Evolutionary conservation across 2,888 invertebrate species (phyloP).

Genomic region (Tortricodes alternella): DNA sequence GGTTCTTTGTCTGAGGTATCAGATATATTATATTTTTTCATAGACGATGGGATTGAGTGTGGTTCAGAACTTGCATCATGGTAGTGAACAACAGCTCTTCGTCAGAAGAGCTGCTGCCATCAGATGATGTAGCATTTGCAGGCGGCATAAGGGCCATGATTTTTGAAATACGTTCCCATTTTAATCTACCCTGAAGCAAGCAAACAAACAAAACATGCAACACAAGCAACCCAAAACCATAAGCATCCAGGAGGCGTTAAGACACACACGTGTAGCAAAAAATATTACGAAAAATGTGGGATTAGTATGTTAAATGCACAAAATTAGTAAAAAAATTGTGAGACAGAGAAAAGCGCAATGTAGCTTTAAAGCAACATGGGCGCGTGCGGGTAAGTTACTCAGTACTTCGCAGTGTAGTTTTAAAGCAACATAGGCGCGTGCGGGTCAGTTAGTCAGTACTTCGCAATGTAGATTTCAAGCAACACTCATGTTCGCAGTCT

Average conservation of each 20-base stretch:
- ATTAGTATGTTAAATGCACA: neutral
- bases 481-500: neutral
- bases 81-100: neutral
- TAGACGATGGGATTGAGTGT: neutral
- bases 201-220: constrained; percentile 1
- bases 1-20: neutral
- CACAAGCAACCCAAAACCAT: neutral
- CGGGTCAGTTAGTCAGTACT: neutral
- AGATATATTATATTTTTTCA: neutral
- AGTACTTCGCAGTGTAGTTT: neutral
- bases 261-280: neutral
- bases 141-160: constrained; percentile 3
- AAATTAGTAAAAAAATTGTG: neutral
- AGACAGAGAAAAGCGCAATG: neutral
- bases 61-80: neutral
- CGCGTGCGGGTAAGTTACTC: neutral
- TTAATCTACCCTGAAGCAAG: constrained; percentile 1
- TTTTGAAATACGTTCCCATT: constrained; percentile 3
- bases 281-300: neutral
- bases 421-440: neutral
- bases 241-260: neutral
- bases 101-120: neutral
- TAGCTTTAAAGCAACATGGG: neutral
- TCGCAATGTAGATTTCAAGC: neutral
- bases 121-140: neutral